Percentiles rank a stretch among this genome's conserved stretches.
These are phyloP conservation scores for Holacanthella duospinosa DNA, from an alignment of 2,888 invertebrate genomes.

Conservation along the genomic window DNA sequence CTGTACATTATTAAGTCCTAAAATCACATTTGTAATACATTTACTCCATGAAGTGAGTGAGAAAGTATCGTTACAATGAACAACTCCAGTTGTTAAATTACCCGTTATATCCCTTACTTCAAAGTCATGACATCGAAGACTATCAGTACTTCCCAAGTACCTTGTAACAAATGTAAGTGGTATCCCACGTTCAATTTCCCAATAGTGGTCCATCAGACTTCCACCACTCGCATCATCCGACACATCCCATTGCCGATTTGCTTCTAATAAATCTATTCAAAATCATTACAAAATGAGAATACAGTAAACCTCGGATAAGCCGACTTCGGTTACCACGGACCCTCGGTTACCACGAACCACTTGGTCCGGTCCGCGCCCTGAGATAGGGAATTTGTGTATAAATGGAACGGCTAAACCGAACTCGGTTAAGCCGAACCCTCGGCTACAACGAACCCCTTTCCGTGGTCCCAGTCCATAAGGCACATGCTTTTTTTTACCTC, in stretches of 20 bases:
- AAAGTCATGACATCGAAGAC: slow-evolving; percentile 83
- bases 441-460: no score
- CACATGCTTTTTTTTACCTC: no score
- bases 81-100: slow-evolving; percentile 63
- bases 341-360: no score
- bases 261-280: slow-evolving; percentile 34
- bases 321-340: no score
- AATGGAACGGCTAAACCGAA: no score
- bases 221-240: slow-evolving; percentile 17
- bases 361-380: no score
- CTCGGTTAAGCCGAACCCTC: no score
- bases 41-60: slow-evolving; percentile 90
- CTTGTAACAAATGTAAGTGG: slow-evolving; percentile 94
- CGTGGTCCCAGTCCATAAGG: no score
- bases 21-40: slow-evolving; percentile 84
- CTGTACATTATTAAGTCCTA: slow-evolving; percentile 77
- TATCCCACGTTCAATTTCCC: slow-evolving; percentile 47
- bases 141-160: slow-evolving; percentile 90
- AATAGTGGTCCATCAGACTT: slow-evolving; percentile 17
- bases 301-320: no score
- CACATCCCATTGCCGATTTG: slow-evolving; percentile 32
- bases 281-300: no score
- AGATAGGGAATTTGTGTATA: no score
- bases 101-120: slow-evolving; percentile 83
- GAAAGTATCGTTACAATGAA: slow-evolving; percentile 86